These are phyloP conservation scores for Anoplophora glabripennis DNA, from an alignment of 1,140 invertebrate genomes.

Conservation along the genomic window DNA sequence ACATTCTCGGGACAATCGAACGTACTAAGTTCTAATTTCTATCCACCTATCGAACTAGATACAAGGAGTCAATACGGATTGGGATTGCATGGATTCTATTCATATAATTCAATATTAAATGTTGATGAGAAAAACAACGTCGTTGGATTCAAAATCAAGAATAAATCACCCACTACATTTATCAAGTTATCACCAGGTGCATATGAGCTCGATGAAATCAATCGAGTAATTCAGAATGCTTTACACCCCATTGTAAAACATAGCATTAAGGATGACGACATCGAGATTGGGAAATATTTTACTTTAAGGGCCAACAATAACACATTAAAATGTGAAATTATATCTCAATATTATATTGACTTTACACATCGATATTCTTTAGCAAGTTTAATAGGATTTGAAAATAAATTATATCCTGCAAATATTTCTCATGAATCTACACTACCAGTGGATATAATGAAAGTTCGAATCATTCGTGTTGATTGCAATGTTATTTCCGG, in stretches of 20 bases:
- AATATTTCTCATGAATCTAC: constrained; percentile 11
- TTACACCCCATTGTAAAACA: no score
- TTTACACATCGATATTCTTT: constrained; percentile 5
- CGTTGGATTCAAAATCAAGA: neutral
- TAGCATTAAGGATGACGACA: neutral
- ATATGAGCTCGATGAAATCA: constrained; percentile 15
- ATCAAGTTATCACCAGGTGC: constrained; percentile 5
- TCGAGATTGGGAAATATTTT: constrained; percentile 4
- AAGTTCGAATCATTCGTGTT: constrained; percentile 15
- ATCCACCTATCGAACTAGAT: constrained; percentile 18
- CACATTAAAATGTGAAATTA: constrained; percentile 16
- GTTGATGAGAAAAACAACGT: constrained; percentile 18
- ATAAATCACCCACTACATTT: neutral
- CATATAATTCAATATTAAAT: constrained; percentile 19
- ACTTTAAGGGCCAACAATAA: constrained; percentile 17
- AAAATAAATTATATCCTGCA: neutral
- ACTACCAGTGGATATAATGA: constrained; percentile 16
- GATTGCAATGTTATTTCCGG: constrained; percentile 20
- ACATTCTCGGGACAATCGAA: constrained; percentile 3
- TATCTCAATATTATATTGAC: constrained; percentile 13
- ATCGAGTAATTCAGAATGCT: neutral
- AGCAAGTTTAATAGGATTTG: constrained; percentile 5
- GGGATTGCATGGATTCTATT: constrained; percentile 14
- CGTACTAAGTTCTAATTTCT: constrained; percentile 4
- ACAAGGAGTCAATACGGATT: constrained; percentile 12